Conservation (phyloP, 2,797 vertebrate genomes). For the Limosa lapponica region DNA sequence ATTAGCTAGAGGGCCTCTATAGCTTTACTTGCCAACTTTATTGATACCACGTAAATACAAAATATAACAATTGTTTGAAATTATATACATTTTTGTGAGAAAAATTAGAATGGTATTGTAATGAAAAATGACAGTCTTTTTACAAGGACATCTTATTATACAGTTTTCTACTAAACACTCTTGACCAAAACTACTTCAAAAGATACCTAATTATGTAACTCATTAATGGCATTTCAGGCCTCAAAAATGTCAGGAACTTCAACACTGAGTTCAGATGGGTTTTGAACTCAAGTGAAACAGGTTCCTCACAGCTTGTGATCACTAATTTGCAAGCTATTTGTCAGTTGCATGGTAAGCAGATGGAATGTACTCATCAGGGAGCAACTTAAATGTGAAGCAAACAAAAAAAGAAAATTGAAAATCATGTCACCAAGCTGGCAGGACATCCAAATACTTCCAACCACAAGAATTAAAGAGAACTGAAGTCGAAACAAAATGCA, state of each 20-base stretch:
- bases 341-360: not conserved
- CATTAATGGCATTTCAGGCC: not conserved
- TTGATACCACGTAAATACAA: not conserved
- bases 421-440: not conserved
- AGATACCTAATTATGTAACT: not conserved
- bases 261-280: not conserved
- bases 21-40: not conserved
- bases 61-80: not conserved
- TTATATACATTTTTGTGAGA: not conserved
- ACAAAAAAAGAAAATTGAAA: not conserved
- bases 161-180: not conserved
- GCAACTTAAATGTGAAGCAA: not conserved
- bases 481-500: not conserved
- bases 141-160: not conserved
- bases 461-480: not conserved
- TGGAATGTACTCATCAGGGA: not conserved
- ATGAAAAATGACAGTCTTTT: not conserved
- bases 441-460: not conserved
- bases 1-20: not conserved
- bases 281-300: not conserved
- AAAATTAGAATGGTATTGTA: not conserved
- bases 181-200: not conserved
- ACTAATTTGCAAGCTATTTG: slow-evolving; percentile 41
- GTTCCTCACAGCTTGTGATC: slow-evolving; percentile 16
- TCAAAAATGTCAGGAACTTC: slow-evolving; percentile 14